phyloP scores from a whole-genome alignment of 2,888 invertebrate species.

The Rhimphoctona megacephalus region DNA sequence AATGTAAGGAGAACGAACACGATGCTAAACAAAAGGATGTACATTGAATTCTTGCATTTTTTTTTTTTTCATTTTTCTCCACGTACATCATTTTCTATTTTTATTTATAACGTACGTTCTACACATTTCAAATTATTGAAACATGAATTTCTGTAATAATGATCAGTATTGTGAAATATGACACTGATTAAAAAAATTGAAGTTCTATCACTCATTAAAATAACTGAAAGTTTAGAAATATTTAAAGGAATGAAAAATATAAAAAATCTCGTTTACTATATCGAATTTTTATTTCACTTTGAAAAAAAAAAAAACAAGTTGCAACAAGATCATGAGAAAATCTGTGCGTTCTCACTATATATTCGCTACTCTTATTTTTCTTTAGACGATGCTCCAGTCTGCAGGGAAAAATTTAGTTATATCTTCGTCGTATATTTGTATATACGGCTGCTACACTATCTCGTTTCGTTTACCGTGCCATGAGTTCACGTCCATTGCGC shows the following conservation, averaged over 20 bases:
- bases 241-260: background rate
- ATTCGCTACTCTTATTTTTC: constrained; percentile 26
- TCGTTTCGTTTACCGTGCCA: constrained; percentile 53
- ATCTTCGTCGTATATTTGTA: constrained; percentile 6
- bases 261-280: constrained; percentile 1
- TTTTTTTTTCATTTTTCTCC: background rate
- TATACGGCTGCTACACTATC: constrained; percentile 29
- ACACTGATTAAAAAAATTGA: background rate
- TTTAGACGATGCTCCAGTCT: constrained; percentile 31
- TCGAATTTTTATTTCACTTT: background rate
- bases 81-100: background rate
- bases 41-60: background rate
- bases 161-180: background rate
- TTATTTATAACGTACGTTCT: background rate
- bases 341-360: constrained; percentile 26
- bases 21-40: background rate
- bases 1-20: background rate
- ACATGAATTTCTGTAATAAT: background rate
- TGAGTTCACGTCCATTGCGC: constrained; percentile 31
- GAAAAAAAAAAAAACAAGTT: background rate
- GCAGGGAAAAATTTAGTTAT: constrained; percentile 10
- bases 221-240: background rate
- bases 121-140: background rate
- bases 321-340: constrained; percentile 5
- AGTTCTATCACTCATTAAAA: background rate